Conservation (phyloP, 2,888 invertebrate species). For the Amiota mariae region DNA sequence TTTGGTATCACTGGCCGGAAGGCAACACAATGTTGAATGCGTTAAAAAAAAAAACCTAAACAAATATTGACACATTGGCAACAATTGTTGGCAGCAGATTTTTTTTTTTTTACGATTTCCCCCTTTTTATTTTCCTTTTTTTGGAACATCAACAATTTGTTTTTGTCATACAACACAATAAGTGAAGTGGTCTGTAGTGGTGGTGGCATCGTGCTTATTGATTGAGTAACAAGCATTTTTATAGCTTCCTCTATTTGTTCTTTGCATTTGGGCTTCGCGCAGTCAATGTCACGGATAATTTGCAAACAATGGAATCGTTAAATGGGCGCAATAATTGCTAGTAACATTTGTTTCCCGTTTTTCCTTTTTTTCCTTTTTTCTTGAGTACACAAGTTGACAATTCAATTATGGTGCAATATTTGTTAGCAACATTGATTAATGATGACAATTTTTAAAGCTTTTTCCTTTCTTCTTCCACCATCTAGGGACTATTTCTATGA, state of each 20-base stretch:
- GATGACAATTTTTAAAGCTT: slow-evolving; percentile 8
- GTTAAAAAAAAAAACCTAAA: slow-evolving; percentile 19
- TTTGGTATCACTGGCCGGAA: background rate
- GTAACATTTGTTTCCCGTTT: slow-evolving; percentile 41
- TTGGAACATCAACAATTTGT: slow-evolving; percentile 1
- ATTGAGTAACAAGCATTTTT: slow-evolving; percentile 26
- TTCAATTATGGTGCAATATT: slow-evolving; percentile 54
- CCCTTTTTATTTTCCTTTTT: background rate
- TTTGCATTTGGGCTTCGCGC: background rate
- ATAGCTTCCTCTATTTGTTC: slow-evolving; percentile 6
- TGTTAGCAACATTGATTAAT: slow-evolving; percentile 34
- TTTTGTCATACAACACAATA: too few relatives aligned
- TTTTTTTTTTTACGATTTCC: slow-evolving; percentile 21
- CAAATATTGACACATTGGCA: slow-evolving; percentile 40
- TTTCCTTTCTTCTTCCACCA: slow-evolving; percentile 6
- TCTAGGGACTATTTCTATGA: slow-evolving; percentile 78
- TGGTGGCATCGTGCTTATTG: slow-evolving; percentile 26
- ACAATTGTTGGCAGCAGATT: slow-evolving; percentile 47
- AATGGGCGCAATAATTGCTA: slow-evolving; percentile 48
- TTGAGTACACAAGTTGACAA: slow-evolving; percentile 43
- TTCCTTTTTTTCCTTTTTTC: slow-evolving; percentile 6
- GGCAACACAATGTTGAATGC: background rate
- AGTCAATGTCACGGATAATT: slow-evolving; percentile 40
- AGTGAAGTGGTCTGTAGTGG: slow-evolving; percentile 17
- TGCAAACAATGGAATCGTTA: slow-evolving; percentile 53